Evolutionary conservation across 30 jellyfish, hydroid and myxozoan species (phyloP).

Genomic region (Nemopilema nomurai): DNA sequence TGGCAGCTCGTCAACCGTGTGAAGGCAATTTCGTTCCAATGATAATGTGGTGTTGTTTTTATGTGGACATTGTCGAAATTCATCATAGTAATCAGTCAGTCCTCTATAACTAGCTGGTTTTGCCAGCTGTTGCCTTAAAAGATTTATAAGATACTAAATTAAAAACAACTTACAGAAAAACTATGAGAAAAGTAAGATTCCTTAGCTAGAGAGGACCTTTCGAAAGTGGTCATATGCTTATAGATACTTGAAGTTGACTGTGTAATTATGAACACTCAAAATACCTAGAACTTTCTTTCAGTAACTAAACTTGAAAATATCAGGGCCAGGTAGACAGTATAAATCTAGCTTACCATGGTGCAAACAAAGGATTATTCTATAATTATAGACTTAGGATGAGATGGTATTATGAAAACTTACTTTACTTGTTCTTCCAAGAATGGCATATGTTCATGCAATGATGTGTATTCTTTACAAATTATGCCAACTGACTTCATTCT

Average conservation of each 20-base stretch:
- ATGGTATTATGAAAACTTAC: too few relatives aligned
- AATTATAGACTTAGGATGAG: too few relatives aligned
- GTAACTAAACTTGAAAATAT: too few relatives aligned
- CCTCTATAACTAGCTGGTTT: constrained; percentile 70
- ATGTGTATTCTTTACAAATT: constrained; percentile 85
- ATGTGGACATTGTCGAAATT: constrained; percentile 79
- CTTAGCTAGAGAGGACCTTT: too few relatives aligned
- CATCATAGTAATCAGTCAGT: constrained; percentile 58
- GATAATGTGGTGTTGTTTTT: constrained; percentile 70
- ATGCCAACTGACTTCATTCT: constrained; percentile 97
- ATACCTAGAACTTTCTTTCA: too few relatives aligned
- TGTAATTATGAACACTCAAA: too few relatives aligned
- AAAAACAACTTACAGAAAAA: not conserved
- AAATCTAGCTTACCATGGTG: too few relatives aligned
- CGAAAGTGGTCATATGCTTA: too few relatives aligned
- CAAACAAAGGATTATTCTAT: too few relatives aligned
- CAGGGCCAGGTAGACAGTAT: too few relatives aligned
- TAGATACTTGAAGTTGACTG: too few relatives aligned
- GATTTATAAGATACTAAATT: not conserved
- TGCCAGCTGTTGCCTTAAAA: constrained; percentile 76
- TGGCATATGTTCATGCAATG: constrained; percentile 92
- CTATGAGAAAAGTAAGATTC: too few relatives aligned
- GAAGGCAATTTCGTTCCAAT: constrained; percentile 9
- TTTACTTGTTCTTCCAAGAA: constrained; percentile 89
- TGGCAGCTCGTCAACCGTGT: constrained; percentile 65